Evolutionary conservation across 2,888 invertebrate genomes (phyloP).

Genomic region (Nebria brevicollis): DNA sequence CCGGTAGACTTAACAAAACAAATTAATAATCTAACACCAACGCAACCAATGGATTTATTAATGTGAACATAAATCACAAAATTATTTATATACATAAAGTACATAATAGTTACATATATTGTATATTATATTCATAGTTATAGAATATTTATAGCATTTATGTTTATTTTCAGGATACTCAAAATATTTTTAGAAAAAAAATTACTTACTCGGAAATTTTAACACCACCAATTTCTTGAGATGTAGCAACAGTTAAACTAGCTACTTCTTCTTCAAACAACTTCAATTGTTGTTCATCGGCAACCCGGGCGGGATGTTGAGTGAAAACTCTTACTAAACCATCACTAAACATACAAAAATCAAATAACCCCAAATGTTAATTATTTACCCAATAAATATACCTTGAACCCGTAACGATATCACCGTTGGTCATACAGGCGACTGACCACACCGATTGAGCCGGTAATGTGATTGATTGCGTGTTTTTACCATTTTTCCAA

Average conservation of each 20-base stretch:
- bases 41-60: not conserved
- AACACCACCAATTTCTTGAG: slow-evolving; percentile 83
- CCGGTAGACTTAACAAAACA: slow-evolving; percentile 74
- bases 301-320: slow-evolving; percentile 74
- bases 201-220: slow-evolving; percentile 81
- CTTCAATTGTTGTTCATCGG: slow-evolving; percentile 70
- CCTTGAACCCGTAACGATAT: slow-evolving; percentile 84
- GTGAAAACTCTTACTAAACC: slow-evolving; percentile 89
- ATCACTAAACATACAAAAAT: slow-evolving; percentile 70
- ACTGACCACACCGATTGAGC: slow-evolving; percentile 92
- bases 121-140: no score
- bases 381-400: slow-evolving; percentile 40
- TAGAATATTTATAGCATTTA: no score
- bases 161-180: not conserved
- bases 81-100: no score
- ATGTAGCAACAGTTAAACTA: slow-evolving; percentile 69
- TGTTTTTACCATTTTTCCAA: slow-evolving; percentile 76
- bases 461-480: slow-evolving; percentile 79
- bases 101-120: no score
- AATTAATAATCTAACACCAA: slow-evolving; percentile 8
- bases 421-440: slow-evolving; percentile 82
- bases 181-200: not conserved
- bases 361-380: not conserved
- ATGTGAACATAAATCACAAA: not conserved
- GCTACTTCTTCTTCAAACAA: slow-evolving; percentile 80